These are phyloP conservation scores for Prietella phreatophila DNA, from an alignment of 2,113 vertebrate species.

Conservation along the genomic window DNA sequence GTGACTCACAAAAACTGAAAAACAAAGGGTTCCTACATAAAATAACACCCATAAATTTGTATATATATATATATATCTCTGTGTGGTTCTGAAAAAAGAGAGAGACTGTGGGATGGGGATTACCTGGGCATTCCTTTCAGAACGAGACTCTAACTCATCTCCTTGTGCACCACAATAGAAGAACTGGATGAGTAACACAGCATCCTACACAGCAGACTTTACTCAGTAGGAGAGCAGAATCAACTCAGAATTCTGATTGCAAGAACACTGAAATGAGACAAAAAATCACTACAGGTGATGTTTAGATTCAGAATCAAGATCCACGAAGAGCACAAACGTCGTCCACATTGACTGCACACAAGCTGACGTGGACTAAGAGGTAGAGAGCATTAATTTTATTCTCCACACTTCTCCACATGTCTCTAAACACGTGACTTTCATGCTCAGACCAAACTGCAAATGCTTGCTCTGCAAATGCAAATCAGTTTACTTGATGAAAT, in stretches of 20 bases:
- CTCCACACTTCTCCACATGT: not conserved
- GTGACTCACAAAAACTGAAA: constrained; percentile 64
- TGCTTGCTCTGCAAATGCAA: not conserved
- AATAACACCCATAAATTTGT: constrained; percentile 53
- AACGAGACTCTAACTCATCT: constrained; percentile 40
- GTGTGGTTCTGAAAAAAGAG: constrained; percentile 5
- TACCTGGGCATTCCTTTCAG: constrained; percentile 64
- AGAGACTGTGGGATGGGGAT: constrained; percentile 51
- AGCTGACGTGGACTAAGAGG: not conserved
- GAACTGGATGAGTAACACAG: constrained; percentile 40
- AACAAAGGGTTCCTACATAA: constrained; percentile 59
- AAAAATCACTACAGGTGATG: not conserved
- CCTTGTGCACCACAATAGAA: constrained; percentile 34
- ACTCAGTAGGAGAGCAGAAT: constrained; percentile 24
- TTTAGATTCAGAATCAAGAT: not conserved
- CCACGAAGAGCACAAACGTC: not conserved
- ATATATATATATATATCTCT: constrained; percentile 18
- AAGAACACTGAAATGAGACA: not conserved
- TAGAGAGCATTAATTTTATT: not conserved
- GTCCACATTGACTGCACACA: not conserved
- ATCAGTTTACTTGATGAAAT: too few species aligned
- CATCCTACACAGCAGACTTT: constrained; percentile 39
- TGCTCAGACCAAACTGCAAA: not conserved
- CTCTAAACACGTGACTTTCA: not conserved
- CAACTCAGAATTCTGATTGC: not conserved